Base-by-base conservation (phyloP, 2,797 vertebrate genomes). In the Acipenser ruthenus region DNA sequence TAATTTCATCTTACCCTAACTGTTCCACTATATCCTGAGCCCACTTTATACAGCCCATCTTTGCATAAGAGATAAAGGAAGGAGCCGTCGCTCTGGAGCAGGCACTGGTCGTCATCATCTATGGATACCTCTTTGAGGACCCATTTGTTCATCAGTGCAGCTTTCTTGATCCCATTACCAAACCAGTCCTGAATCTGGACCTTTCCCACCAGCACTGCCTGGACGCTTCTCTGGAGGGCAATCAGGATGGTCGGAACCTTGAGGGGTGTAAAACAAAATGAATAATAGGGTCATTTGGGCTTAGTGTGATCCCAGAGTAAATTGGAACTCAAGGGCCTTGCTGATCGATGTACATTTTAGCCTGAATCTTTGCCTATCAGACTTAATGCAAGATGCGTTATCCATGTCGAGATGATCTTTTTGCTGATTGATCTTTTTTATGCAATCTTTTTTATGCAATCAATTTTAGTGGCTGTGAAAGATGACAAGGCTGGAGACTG, bases 161-260 rank as follows among this genome's bases (percentile, higher is more conserved):
- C 95, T 67, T 93, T 94, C 84, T 99, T 99, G 86, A 99, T 98
- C 63, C 97, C 97, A 69, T 95, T 99, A 69, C 95, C 95, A 77
- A 99, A 98, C 97, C 97, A 99, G 77, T 99, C 97, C 80, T 99
- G 97, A 82, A 99, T 97, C 84, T 99, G 96, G 75, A 97, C 95
- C 85, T 99, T 99, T 64, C 97, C 97, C 71, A 99, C 97, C 74
- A 99, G 86, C 74, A 99, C 96, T 1, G 97, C 97, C 79, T 99
- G 97, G 6, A 99, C 96, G 62, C 96, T 99, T 78, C 97, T 89
- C 80, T 99, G 97, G 62, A 99, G 88, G 1, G 96, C 95, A 49
- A 95, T 98, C 76, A 99, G 86, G 78, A 99, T 99, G 65, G 90
- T 95, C 84, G 97, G 97, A 80, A 99, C 96, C 97, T 99, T 80